Percentiles rank a stretch among this genome's conserved stretches.
Evolutionary conservation across 2,113 vertebrate genomes (phyloP).

Genomic region (Arenaria interpres): DNA sequence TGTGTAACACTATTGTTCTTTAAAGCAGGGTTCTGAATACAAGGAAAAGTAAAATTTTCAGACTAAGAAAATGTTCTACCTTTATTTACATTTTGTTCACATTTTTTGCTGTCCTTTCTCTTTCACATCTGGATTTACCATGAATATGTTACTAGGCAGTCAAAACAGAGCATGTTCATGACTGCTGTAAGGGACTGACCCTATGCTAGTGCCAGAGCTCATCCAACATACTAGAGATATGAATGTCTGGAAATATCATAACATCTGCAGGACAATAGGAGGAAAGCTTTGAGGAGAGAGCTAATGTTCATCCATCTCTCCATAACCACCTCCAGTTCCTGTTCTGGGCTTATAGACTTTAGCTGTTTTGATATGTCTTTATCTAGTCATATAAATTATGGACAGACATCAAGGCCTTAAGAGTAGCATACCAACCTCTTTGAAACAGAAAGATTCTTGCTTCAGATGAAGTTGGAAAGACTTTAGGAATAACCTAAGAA

Average conservation of each 20-base stretch:
- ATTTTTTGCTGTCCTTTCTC: not conserved
- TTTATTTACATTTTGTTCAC: not conserved
- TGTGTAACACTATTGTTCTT: not conserved
- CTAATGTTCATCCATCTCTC: not conserved
- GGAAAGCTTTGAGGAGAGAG: not conserved
- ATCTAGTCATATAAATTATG: not conserved
- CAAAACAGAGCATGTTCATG: not conserved
- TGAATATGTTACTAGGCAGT: not conserved
- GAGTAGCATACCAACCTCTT: not conserved
- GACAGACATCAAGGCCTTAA: not conserved
- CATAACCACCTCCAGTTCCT: not conserved
- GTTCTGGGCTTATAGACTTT: not conserved
- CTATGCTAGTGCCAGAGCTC: not conserved
- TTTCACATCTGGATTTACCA: not conserved
- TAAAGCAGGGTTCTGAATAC: not conserved
- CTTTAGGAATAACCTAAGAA: not conserved
- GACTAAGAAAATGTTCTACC: not conserved
- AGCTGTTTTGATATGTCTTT: not conserved
- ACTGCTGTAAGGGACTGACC: not conserved
- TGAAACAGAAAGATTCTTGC: not conserved
- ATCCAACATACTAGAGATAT: not conserved
- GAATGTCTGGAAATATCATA: not conserved
- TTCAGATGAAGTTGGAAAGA: not conserved
- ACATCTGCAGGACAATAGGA: not conserved
- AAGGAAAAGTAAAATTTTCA: not conserved